Conservation (phyloP, 2,888 invertebrate genomes). For the Pegoplata infirma region DNA sequence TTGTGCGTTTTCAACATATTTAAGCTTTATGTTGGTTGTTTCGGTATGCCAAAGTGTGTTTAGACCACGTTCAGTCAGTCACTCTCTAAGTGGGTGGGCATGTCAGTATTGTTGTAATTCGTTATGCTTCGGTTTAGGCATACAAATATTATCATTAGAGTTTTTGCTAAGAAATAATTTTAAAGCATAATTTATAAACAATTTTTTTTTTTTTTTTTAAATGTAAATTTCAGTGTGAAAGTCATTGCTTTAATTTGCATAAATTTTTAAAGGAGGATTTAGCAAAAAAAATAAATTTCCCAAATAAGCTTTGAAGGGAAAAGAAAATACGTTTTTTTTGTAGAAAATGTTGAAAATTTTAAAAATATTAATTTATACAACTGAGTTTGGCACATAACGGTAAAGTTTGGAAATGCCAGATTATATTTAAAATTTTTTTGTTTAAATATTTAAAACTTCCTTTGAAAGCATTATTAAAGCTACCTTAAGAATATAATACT, state of each 20-base stretch:
- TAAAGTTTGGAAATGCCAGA: too few relatives aligned
- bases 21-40: slow-evolving; percentile 20
- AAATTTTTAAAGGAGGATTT: slow-evolving; percentile 1
- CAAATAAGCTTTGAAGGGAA: neutral
- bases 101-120: neutral
- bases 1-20: slow-evolving; percentile 15
- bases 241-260: slow-evolving; percentile 33
- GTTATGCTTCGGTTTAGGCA: neutral
- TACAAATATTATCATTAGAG: neutral
- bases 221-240: slow-evolving; percentile 5
- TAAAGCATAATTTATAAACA: slow-evolving; percentile 4
- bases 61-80: slow-evolving; percentile 9
- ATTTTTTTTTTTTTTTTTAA: too few relatives aligned
- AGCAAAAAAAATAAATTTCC: neutral
- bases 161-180: neutral
- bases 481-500: too few relatives aligned
- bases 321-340: too few relatives aligned
- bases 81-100: slow-evolving; percentile 53
- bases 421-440: too few relatives aligned
- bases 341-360: too few relatives aligned
- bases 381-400: too few relatives aligned
- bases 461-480: too few relatives aligned
- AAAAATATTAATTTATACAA: too few relatives aligned
- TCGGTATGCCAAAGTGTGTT: slow-evolving; percentile 24
- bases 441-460: too few relatives aligned